Conservation (phyloP, 1,140 invertebrate species). For the Drosophila triauraria region DNA sequence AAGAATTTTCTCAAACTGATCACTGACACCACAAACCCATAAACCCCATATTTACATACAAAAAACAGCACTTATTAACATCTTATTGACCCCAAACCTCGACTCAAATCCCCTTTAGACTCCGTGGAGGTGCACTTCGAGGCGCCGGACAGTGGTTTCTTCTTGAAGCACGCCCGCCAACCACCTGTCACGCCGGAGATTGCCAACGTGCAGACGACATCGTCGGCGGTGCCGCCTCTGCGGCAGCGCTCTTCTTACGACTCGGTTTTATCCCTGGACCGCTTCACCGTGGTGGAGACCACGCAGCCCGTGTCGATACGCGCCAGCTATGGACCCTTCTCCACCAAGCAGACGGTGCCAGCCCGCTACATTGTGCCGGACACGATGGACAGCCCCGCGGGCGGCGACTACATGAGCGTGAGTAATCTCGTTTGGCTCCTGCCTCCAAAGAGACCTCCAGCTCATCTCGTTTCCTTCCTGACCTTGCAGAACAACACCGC, state of each 20-base stretch:
- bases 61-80: background rate
- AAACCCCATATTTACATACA: background rate
- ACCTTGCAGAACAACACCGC: slow-evolving; percentile 74
- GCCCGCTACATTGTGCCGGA: slow-evolving; percentile 94
- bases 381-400: slow-evolving; percentile 87
- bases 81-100: background rate
- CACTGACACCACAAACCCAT: too few relatives aligned
- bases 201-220: slow-evolving; percentile 63
- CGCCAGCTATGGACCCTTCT: slow-evolving; percentile 96
- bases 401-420: slow-evolving; percentile 74
- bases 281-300: slow-evolving; percentile 95
- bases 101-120: slow-evolving; percentile 1
- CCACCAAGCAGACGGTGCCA: slow-evolving; percentile 96
- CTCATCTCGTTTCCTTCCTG: background rate
- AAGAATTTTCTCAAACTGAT: too few relatives aligned
- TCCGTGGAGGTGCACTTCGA: slow-evolving; percentile 94
- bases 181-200: slow-evolving; percentile 85
- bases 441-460: background rate
- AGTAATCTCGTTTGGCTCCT: slow-evolving; percentile 29
- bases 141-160: slow-evolving; percentile 95
- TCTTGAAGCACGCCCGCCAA: slow-evolving; percentile 91
- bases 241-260: slow-evolving; percentile 84
- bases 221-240: slow-evolving; percentile 62
- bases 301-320: slow-evolving; percentile 94
- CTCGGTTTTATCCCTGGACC: slow-evolving; percentile 90